Evolutionary conservation across 2,888 invertebrate genomes (phyloP).

Genomic region (Salpingus planirostris): DNA sequence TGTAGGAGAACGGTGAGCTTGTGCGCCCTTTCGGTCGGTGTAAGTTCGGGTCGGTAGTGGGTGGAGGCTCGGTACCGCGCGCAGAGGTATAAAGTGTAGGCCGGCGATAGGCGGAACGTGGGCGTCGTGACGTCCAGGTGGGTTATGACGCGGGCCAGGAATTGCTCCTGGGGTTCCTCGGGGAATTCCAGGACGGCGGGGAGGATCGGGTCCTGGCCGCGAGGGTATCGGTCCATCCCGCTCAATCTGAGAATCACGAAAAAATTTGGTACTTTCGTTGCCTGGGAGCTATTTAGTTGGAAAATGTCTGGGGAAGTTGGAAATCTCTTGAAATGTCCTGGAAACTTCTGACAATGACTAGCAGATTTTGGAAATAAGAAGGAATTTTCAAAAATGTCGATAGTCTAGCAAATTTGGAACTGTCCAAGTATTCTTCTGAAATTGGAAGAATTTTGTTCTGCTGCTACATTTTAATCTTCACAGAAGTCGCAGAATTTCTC

Average conservation of each 20-base stretch:
- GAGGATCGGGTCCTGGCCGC: constrained; percentile 80
- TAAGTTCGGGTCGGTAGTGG: constrained; percentile 86
- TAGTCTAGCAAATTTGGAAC: too few relatives aligned
- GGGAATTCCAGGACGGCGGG: constrained; percentile 93
- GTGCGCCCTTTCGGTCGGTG: constrained; percentile 86
- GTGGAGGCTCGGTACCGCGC: constrained; percentile 89
- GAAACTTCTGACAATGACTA: too few relatives aligned
- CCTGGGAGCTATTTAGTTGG: too few relatives aligned
- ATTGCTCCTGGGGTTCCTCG: constrained; percentile 89
- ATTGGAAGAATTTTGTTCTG: too few relatives aligned
- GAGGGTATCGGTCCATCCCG: constrained; percentile 47
- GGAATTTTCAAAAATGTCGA: too few relatives aligned
- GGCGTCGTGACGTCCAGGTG: constrained; percentile 82
- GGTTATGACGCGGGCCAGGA: constrained; percentile 79
- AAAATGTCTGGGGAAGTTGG: too few relatives aligned
- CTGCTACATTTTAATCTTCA: too few relatives aligned
- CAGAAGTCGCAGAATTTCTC: too few relatives aligned
- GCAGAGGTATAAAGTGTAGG: constrained; percentile 92
- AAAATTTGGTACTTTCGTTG: too few relatives aligned
- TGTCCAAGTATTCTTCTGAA: too few relatives aligned
- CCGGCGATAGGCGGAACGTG: constrained; percentile 92
- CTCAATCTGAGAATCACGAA: constrained; percentile 31
- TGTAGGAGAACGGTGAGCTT: constrained; percentile 82
- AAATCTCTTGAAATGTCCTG: too few relatives aligned
- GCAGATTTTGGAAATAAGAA: too few relatives aligned